Base-by-base conservation (phyloP, 2,888 invertebrate genomes). In the Drosophila silvestris region DNA sequence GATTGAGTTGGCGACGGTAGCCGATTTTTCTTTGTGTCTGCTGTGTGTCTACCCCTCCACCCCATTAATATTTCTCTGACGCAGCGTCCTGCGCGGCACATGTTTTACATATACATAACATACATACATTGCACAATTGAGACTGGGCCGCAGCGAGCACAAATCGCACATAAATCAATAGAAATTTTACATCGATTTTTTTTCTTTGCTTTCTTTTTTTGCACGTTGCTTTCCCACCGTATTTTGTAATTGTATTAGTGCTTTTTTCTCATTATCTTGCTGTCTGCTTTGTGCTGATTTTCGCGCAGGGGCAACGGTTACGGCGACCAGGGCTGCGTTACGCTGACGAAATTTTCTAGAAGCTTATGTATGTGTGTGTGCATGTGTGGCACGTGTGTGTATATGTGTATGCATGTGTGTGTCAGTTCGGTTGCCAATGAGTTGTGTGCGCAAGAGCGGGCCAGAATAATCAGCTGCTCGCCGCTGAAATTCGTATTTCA, bases 61-160 rank as follows among this genome's bases (percentile, higher is more conserved):
- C 64, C 60, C 61, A 68, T 79, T 71, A 68, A 62, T 54, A 68
- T 70, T 67, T 67, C 74, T 77, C 80, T 73, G 78, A 81, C 78
- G 85, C 74, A 83, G 86, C 85, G 89, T 89, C 89, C 83, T 86
- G 89, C 81, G 86, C 83, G 75, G 83, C 90, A 89, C 85, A 89
- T 87, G 90, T 81, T 89, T 39, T 22, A 30, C 41, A 65, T 73
- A 85, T 65, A 58, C 53, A 57, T 30, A 70, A 53, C 44, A 30
- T 65, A 33, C 37, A 50, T 56, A 30, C 28, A 30, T 63, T 12
- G 14, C 64, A 44, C 28, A 28, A 47, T 19, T 64, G 63, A 60
- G 50, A 26, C 28, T 51, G 44, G 22, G 33, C 16, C 56, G 81
- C 72, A 76, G 30, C 51, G 61, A 70, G 74, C 65, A 80, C 73